Evolutionary conservation across 2,797 vertebrate species (phyloP), one percentile per base, ranked within the genome.

Genomic region (Onychomys torridus): DNA sequence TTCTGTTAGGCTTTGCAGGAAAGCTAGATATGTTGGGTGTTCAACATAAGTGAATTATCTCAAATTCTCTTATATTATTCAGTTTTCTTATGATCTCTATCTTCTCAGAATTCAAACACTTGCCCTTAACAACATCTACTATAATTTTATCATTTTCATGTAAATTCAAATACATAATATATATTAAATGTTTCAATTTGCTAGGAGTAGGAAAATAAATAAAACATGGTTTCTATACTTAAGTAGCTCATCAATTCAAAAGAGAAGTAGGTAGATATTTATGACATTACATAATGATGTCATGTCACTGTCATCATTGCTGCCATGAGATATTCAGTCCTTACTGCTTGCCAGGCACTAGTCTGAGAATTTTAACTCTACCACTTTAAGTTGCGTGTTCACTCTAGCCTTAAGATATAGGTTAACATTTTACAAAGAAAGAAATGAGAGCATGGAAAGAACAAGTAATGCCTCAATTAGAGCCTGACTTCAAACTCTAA

Each of bases 61-160:
- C 76, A 77, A 89, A 73, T 93, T 71, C 40, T 87, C n/a, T 84
- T 92, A 61, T 16, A 63, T 84, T 63, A 16, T 57, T 65, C 65
- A 82, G 19, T 71, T 93, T 89, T 96, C n/a, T 25, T 91, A 79
- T 82, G 46, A 93, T 78, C 32, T 90, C 40, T 85, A 73, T 14
- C 46, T 92, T 96, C 57, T 94, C 91, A 78, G 37, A 95, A 90
- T 90, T 91, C 75, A 93, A 96, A 40, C 27, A 95, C 37, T 91
- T 94, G 9, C 91, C 46, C 7, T 92, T 63, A 88, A 34, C 75
- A 93, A 52, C 92, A 59, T 76, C 92, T 75, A 75, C 55, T 93
- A 27, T 89, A 77, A 52, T 85, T 90, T 81, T 81, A 84, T 78
- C 4, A 91, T 93, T 96, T 61, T 86, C 32, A 52, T 29, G 43